Percentiles rank a stretch among this genome's conserved stretches.
Conservation (phyloP, 53 echinoderm and acorn worm genomes). For the Arbacia lixula region DNA sequence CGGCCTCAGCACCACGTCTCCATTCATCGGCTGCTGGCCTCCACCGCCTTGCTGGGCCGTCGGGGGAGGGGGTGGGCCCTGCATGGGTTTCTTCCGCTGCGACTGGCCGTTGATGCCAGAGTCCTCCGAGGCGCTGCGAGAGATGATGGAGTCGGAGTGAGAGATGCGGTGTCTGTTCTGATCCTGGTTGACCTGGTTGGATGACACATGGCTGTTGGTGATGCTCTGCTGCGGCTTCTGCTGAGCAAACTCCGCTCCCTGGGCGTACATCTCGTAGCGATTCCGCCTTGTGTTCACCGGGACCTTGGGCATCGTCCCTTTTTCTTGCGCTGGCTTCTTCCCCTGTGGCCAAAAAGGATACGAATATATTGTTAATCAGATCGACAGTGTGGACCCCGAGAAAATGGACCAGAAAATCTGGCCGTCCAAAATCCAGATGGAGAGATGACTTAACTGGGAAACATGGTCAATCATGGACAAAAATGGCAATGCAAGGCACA, state of each 20-base stretch:
- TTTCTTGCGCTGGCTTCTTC: conserved; percentile 21
- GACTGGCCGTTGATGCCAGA: conserved; percentile 54
- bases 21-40: conserved; percentile 48
- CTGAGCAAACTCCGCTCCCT: conserved; percentile 32
- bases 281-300: conserved; percentile 32
- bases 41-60: conserved; percentile 48
- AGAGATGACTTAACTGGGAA: too few species aligned
- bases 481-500: too few species aligned
- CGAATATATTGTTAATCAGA: too few species aligned
- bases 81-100: conserved; percentile 16
- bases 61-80: conserved; percentile 51
- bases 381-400: too few species aligned
- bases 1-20: conserved; percentile 38
- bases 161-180: conserved; percentile 17
- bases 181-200: conserved; percentile 24
- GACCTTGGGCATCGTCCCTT: conserved; percentile 35
- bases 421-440: too few species aligned
- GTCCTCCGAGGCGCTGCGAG: conserved; percentile 39
- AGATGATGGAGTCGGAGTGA: conserved; percentile 35
- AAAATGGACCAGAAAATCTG: too few species aligned
- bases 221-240: conserved; percentile 33
- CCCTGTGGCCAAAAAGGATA: conserved; percentile 15
- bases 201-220: conserved; percentile 41
- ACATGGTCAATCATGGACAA: too few species aligned
- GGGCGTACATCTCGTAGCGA: conserved; percentile 50